Percentiles rank a stretch among this genome's conserved stretches.
Conservation (phyloP, 2,113 vertebrate species). For the Acrocephalus arundinaceus region DNA sequence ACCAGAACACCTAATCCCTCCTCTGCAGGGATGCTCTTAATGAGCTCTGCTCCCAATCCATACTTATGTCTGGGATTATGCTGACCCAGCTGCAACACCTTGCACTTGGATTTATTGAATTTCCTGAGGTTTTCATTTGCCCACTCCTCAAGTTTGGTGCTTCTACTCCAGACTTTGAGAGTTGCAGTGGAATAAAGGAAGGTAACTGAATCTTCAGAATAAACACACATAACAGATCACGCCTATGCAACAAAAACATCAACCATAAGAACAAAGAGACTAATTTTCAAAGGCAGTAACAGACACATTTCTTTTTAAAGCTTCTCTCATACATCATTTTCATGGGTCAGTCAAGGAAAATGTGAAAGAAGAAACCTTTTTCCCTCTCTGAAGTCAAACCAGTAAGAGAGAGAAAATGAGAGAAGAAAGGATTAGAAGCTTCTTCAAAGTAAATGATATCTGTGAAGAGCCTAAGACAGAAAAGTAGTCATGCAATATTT, state of each 20-base stretch:
- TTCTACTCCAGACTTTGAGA: neutral
- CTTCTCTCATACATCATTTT: neutral
- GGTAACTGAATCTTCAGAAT: neutral
- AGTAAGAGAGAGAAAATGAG: neutral
- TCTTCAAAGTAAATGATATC: neutral
- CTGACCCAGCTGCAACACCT: neutral
- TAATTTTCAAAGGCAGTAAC: slow-evolving; percentile 12
- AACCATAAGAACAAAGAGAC: neutral
- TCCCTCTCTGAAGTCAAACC: neutral
- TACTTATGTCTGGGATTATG: too few species aligned
- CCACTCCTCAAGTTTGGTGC: neutral
- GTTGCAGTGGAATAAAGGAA: neutral
- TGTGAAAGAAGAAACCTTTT: neutral
- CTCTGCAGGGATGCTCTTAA: neutral
- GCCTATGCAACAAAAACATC: neutral
- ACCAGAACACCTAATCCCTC: neutral
- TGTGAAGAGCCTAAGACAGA: neutral
- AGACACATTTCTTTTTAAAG: neutral
- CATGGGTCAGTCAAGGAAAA: neutral
- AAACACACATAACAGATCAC: neutral
- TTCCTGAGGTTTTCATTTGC: neutral
- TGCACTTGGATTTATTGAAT: neutral
- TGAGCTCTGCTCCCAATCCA: neutral
- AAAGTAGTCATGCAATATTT: neutral
- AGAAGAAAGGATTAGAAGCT: neutral